A percentile compares a stretch with the other conserved stretches of the same genome.
phyloP scores from a whole-genome alignment of 2,797 vertebrate species.

The Eupleurogrammus muticus region DNA sequence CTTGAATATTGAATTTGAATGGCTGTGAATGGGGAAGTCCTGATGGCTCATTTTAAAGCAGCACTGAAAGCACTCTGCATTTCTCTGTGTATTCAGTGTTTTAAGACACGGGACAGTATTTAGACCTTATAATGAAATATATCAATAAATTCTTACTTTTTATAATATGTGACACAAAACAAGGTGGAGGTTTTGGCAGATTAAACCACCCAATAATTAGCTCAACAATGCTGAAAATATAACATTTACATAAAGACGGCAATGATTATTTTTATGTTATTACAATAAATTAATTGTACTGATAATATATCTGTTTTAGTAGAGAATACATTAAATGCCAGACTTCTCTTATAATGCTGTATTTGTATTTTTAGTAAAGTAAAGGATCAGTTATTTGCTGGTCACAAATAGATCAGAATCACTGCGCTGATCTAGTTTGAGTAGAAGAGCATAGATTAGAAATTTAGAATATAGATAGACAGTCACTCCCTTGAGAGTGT shows the following conservation, averaged over 20 bases:
- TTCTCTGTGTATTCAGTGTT: too few relatives aligned
- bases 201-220: too few relatives aligned
- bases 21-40: too few relatives aligned
- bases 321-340: not conserved
- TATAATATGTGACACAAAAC: too few relatives aligned
- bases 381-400: not conserved
- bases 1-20: too few relatives aligned
- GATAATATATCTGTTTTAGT: not conserved
- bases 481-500: slow-evolving; percentile 34
- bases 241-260: not conserved
- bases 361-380: not conserved
- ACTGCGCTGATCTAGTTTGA: slow-evolving; percentile 11
- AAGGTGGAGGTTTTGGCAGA: too few relatives aligned
- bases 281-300: not conserved
- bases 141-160: too few relatives aligned
- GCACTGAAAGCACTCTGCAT: too few relatives aligned
- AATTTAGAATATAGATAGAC: slow-evolving; percentile 12
- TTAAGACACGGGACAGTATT: too few relatives aligned
- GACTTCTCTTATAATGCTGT: not conserved
- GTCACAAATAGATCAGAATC: slow-evolving; percentile 25
- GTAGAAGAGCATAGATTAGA: not conserved
- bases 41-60: too few relatives aligned
- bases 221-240: not conserved
- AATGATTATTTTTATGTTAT: too few relatives aligned
- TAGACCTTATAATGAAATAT: too few relatives aligned